These are phyloP conservation scores for Drosophila dunni DNA, from an alignment of 1,140 invertebrate genomes.

Conservation along the genomic window DNA sequence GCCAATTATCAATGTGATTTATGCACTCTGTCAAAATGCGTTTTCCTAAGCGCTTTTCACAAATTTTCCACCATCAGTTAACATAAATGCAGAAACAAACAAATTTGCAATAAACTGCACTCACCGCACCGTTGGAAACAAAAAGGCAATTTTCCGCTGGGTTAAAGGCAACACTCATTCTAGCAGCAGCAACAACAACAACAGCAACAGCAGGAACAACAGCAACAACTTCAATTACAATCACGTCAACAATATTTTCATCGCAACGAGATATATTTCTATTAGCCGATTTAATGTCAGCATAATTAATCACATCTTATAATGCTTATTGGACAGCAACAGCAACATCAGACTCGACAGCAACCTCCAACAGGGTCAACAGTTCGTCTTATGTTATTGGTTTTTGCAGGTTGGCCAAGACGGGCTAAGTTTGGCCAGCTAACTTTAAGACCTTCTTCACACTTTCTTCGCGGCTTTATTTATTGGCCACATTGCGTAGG, in stretches of 20 bases:
- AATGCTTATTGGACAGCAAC: conserved; percentile 57
- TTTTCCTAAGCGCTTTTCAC: conserved; percentile 77
- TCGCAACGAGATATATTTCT: conserved; percentile 82
- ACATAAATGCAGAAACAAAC: conserved; percentile 70
- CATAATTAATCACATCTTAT: conserved; percentile 79
- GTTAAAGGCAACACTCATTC: conserved; percentile 71
- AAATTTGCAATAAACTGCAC: conserved; percentile 82
- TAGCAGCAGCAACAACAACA: conserved; percentile 36
- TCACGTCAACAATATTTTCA: conserved; percentile 82
- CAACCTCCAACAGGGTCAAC: conserved; percentile 61
- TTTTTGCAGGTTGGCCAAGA: conserved; percentile 14
- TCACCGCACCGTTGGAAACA: conserved; percentile 62
- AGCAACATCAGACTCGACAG: conserved; percentile 24
- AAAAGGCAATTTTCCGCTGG: conserved; percentile 75
- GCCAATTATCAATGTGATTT: conserved; percentile 78
- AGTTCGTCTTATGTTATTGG: conserved; percentile 62
- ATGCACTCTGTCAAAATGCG: conserved; percentile 72
- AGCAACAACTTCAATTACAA: conserved; percentile 78
- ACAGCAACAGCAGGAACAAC: conserved; percentile 37
- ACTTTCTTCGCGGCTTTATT: conserved; percentile 62
- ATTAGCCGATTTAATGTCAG: conserved; percentile 83
- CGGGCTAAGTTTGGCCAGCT: conserved; percentile 33
- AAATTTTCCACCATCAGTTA: conserved; percentile 76
- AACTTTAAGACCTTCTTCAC: conserved; percentile 69
- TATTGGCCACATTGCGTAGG: conserved; percentile 78